Evolutionary conservation across 2,888 invertebrate genomes (phyloP), one percentile per base, ranked within the genome.

Genomic region (Gastracanthus pulcherrimus): DNA sequence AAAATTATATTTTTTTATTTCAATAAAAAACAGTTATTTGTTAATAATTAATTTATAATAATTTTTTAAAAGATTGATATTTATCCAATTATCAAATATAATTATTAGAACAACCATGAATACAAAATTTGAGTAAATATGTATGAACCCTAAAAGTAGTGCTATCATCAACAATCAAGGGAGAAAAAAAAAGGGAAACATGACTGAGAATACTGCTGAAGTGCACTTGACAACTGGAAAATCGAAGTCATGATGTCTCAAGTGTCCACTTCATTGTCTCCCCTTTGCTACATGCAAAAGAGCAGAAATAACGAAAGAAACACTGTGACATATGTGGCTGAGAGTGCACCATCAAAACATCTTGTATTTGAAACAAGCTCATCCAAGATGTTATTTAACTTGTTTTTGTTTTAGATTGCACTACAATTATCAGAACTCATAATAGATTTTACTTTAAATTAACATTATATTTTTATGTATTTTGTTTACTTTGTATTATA

Each of bases 171-270:
- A 66, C 51, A 38, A 69, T 79, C 66, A 38, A 69, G 51, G 80
- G 41, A 81, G 31, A 26, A 23, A 71, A 76, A 62, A 66, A 79
- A 76, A 64, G 51, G n/a, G 64, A 78, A 76, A 72, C 58, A 79
- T 69, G 45, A 58, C 55, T 60, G 77, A 77, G 48, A 11, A 70
- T 11, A 62, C 34, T 62, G 23, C 19, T 55, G 19, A 75, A 81
- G 81, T 34, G 19, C 58, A 62, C 83, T 83, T 79, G 55, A 72
- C 70, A 81, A 76, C 23, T 71, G 71, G 48, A 80, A 81, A 81
- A 77, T 81, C 71, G 48, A 81, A 83, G 76, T 79, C 75, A 79
- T 81, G 58, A 81, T 78, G 79, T 79, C 71, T 81, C 76, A 81
- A 83, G 83, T 72, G 69, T 60, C 81, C 76, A 72, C 81, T 81